These are phyloP conservation scores for Nezara viridula DNA, from an alignment of 2,888 invertebrate species.

Conservation along the genomic window DNA sequence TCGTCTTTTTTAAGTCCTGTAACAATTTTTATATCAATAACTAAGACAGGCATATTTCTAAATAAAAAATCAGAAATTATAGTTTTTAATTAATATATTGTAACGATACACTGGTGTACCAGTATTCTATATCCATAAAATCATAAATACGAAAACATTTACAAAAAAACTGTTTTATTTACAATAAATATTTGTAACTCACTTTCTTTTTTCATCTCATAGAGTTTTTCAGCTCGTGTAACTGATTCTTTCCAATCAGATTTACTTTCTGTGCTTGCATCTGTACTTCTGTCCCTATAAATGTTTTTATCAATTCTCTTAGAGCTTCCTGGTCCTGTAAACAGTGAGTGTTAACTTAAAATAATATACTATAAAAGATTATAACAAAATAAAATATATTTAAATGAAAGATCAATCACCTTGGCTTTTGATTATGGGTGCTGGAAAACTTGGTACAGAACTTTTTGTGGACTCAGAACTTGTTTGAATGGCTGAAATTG, in stretches of 20 bases:
- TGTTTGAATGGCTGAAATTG: slow-evolving; percentile 40
- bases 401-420: not conserved
- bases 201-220: slow-evolving; percentile 60
- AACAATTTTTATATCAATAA: not conserved
- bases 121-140: not conserved
- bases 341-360: not conserved
- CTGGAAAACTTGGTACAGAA: not conserved
- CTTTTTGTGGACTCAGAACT: slow-evolving; percentile 47
- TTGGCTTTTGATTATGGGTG: slow-evolving; percentile 22
- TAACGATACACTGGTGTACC: not conserved
- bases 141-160: not conserved
- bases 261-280: slow-evolving; percentile 12
- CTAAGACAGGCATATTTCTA: not conserved
- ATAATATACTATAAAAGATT: not conserved
- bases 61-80: not conserved
- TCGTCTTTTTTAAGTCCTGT: slow-evolving; percentile 58
- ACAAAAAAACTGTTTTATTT: not conserved
- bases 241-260: slow-evolving; percentile 70
- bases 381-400: not conserved
- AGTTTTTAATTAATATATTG: not conserved
- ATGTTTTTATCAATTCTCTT: not conserved
- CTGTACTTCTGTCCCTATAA: slow-evolving; percentile 45
- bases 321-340: slow-evolving; percentile 21
- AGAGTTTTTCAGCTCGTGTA: slow-evolving; percentile 70
- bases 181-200: not conserved